phyloP scores from a whole-genome alignment of 2,113 vertebrate species.

The Anhinga anhinga region DNA sequence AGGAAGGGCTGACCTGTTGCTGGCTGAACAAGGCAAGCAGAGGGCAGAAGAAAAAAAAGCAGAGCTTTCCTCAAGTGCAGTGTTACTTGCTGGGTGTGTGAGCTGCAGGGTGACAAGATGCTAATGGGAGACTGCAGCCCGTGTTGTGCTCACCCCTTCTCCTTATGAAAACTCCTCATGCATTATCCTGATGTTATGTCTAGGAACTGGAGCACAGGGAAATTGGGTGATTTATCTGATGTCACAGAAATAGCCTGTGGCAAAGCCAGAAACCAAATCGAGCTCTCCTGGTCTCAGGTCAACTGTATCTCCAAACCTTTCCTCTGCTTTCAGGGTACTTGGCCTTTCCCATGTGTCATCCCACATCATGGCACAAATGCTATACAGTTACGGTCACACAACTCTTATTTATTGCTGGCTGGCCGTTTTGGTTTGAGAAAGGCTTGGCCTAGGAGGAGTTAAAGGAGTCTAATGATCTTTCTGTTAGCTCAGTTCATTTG shows the following conservation, averaged over 20 bases:
- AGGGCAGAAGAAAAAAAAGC: neutral
- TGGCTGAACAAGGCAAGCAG: neutral
- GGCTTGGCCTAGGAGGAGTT: neutral
- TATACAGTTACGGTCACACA: neutral
- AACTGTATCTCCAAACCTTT: neutral
- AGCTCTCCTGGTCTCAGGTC: neutral
- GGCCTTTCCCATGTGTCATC: rapidly evolving
- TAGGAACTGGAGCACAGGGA: neutral
- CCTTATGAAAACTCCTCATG: neutral
- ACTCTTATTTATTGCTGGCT: neutral
- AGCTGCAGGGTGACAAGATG: neutral
- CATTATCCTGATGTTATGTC: neutral
- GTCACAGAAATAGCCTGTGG: neutral
- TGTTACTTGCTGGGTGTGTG: neutral
- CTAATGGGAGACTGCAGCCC: rapidly evolving
- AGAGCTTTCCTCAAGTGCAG: neutral
- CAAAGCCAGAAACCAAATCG: neutral
- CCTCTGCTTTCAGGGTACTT: neutral
- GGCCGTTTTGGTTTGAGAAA: neutral
- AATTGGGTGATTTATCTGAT: neutral
- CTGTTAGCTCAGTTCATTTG: neutral
- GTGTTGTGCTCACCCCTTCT: neutral
- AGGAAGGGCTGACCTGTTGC: neutral
- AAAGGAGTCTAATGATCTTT: neutral
- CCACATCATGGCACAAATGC: neutral